Percentiles rank a stretch among this genome's conserved stretches.
These are phyloP conservation scores for Rallus limicola DNA, from an alignment of 2,113 vertebrate species.

Conservation along the genomic window DNA sequence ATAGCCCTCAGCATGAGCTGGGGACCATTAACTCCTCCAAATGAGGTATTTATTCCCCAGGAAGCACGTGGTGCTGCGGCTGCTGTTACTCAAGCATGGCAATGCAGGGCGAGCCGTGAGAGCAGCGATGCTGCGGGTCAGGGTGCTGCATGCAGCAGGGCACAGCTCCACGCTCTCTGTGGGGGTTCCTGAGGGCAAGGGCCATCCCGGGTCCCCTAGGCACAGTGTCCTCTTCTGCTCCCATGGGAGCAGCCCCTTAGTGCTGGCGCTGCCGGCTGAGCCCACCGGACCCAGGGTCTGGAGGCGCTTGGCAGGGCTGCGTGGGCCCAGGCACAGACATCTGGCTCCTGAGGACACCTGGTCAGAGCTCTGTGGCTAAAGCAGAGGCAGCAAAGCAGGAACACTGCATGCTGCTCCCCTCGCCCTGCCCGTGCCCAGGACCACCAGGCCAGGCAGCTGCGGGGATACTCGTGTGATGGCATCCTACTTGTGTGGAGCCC, in stretches of 20 bases:
- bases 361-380: not conserved
- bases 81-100: not conserved
- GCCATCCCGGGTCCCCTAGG: not conserved
- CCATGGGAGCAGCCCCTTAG: not conserved
- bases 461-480: not conserved
- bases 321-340: no score
- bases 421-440: not conserved
- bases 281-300: not conserved
- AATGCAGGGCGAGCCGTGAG: rapidly evolving
- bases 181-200: not conserved
- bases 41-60: not conserved
- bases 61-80: not conserved
- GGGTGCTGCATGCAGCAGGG: not conserved
- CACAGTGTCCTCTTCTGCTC: not conserved
- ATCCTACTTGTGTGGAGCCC: not conserved
- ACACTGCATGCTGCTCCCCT: not conserved
- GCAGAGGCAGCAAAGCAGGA: not conserved
- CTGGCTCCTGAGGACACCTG: not conserved
- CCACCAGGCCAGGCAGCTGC: rapidly evolving
- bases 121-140: not conserved
- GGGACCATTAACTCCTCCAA: not conserved
- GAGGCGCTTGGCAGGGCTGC: no score
- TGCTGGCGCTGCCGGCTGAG: not conserved
- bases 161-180: rapidly evolving
- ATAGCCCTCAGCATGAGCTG: not conserved